phyloP scores from a whole-genome alignment of 2,113 vertebrate genomes.

The Plecotus auritus region DNA sequence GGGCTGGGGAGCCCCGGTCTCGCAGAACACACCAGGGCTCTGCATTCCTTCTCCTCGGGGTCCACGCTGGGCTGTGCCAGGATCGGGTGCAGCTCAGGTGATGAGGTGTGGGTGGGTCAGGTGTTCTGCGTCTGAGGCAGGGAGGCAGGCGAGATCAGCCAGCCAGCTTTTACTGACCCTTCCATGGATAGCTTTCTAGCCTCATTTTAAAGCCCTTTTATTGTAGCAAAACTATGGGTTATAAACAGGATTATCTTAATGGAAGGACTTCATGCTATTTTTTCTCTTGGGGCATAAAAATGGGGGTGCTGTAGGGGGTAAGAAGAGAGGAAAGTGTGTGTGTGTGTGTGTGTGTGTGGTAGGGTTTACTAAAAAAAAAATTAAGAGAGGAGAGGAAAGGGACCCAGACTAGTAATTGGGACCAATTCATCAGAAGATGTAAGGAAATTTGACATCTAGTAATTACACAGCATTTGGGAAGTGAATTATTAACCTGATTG shows the following conservation, averaged over 20 bases:
- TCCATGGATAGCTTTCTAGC: background rate
- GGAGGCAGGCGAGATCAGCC: background rate
- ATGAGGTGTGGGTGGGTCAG: background rate
- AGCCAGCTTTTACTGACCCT: background rate
- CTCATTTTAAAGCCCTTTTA: background rate
- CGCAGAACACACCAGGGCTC: background rate
- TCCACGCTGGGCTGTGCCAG: background rate
- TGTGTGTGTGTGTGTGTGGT: too few species aligned
- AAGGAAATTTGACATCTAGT: constrained; percentile 57
- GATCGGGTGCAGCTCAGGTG: background rate
- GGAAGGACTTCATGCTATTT: background rate
- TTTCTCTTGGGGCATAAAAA: background rate
- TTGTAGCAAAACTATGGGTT: background rate
- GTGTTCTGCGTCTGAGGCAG: background rate
- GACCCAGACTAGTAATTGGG: constrained; percentile 45
- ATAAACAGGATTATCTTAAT: background rate
- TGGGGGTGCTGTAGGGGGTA: accelerated
- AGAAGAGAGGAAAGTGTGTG: constrained; percentile 27
- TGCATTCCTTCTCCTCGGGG: background rate
- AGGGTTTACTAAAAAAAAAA: background rate
- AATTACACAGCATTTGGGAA: constrained; percentile 75
- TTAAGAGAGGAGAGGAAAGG: background rate
- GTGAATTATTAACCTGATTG: constrained; percentile 81
- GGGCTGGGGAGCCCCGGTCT: background rate
- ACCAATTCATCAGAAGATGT: constrained; percentile 56